Evolutionary conservation across 23 tunicate genomes (phyloP), one percentile per base, ranked within the genome.

Genomic region (Trididemnum miniatum): DNA sequence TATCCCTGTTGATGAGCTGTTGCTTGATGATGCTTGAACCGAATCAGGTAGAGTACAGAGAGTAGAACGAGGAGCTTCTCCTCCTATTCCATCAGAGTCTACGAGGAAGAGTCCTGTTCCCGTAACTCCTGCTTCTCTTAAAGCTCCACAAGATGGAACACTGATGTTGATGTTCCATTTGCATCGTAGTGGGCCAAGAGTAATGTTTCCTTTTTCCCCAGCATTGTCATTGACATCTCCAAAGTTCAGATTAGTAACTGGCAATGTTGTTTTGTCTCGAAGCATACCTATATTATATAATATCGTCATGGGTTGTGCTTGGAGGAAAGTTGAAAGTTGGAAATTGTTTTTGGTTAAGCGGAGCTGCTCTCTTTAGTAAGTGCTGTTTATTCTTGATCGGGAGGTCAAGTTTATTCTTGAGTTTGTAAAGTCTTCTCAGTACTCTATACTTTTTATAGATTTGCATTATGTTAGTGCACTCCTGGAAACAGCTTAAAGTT

Each of bases 151-250:
- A 0, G 91, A 85, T 28, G 97, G 87, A 30, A 96, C 97, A 35
- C 87, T 62, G 51, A 60, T 81, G 34, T 87, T 85, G 79, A 80
- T 77, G 76, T 88, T 96, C 97, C 97, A 96, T 51, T 86, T 87
- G 85, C 99, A 96, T 3, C 65, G 35, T 3, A 96, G 85, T 27
- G 94, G 77, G 26, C 99, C 99, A n/a, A 96, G 71, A 0, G 87
- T 83, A 15, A 85, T 76, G 57, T 85, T 89, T 35, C 88, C 99
- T 75, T 51, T 84, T 80, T 96, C 99, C 35, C 97, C 97, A 20
- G 83, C 86, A 0, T 69, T 73, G 37, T 76, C 80, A 31, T 72
- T 34, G 4, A 96, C 97, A 44, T 96, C 99, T 12, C 99, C 99
- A 51, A 91, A 91, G 33, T 79, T 79, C 20, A 96, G 71, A 30